Base-by-base conservation (phyloP, 2,797 vertebrate species). In the Scolopax bukidnonensis region DNA sequence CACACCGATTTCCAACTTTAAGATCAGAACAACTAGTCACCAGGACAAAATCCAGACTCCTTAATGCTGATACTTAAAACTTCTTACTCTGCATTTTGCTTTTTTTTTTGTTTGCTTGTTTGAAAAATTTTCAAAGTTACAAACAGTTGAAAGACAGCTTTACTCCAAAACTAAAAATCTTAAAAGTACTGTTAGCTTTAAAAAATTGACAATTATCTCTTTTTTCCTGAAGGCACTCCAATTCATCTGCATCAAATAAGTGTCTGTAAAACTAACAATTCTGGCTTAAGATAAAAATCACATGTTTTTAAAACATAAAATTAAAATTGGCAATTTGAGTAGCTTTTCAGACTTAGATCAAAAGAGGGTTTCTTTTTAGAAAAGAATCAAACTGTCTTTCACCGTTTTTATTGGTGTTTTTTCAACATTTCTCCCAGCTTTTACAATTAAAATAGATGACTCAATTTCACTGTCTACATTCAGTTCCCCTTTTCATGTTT, bases 201-300 rank as follows among this genome's bases (percentile, higher is more conserved):
- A 96, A 91, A 94, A 84, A 95, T 81, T 73, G 92, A 95, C 85
- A 84, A 96, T 97, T 95, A 96, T 94, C 47, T 95, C 74, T 38
- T 92, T 81, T 94, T 89, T 79, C 96, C 89, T 82, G 85, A 93
- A 94, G 94, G 87, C 96, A 95, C 69, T 96, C 91, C 94, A 93
- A 94, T 96, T 97, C 96, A 96, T 96, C 96, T 96, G 95, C 95
- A 93, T 93, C 95, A 96, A 97, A 97, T 96, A 91, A 96, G 60
- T 0, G 6, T 77, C 95, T 94, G 93, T 90, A 96, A 95, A 97
- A 90, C 80, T 92, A 96, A 96, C 87, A 96, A 97, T 97, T 95
- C 93, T 96, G 95, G 94, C 92, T 87, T 68, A 60, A 94, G 94
- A 96, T 93, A 96, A 97, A 96, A 97, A 97, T 96, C 96, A 93